Evolutionary conservation across 2,113 vertebrate genomes (phyloP).

Genomic region (Arothron firmamentum): DNA sequence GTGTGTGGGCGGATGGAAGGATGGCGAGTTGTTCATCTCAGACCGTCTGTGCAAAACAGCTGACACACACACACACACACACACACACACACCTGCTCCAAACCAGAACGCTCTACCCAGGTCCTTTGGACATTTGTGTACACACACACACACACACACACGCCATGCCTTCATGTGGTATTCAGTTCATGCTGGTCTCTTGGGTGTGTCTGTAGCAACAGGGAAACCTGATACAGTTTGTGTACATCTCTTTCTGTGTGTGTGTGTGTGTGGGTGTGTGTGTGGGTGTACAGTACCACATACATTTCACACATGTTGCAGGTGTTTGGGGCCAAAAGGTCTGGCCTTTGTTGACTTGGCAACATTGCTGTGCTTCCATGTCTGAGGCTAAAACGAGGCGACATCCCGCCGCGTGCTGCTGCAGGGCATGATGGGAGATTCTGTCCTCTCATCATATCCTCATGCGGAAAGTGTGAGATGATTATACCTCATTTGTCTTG

Average conservation of each 20-base stretch:
- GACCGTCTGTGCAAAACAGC: constrained; percentile 70
- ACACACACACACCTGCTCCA: constrained; percentile 41
- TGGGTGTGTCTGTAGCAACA: constrained; percentile 59
- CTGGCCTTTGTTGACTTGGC: constrained; percentile 36
- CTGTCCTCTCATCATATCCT: not conserved
- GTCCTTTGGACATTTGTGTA: constrained; percentile 32
- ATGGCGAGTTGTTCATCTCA: constrained; percentile 53
- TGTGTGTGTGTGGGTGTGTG: constrained; percentile 11
- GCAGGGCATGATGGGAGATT: constrained; percentile 25
- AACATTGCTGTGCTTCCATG: constrained; percentile 16
- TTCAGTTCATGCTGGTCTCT: constrained; percentile 49
- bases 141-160: constrained; percentile 14
- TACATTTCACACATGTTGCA: constrained; percentile 27
- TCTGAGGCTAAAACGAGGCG: constrained; percentile 16
- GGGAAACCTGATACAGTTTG: constrained; percentile 42
- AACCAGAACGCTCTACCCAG: constrained; percentile 60
- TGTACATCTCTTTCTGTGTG: no score
- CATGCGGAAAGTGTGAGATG: not conserved
- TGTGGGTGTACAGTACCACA: constrained; percentile 22
- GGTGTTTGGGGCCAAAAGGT: constrained; percentile 49
- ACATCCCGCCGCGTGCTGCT: constrained; percentile 2
- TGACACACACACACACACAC: constrained; percentile 47
- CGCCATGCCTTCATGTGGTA: constrained; percentile 45
- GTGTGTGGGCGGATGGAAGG: constrained; percentile 38
- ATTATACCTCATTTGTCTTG: constrained; percentile 24